phyloP scores from a whole-genome alignment of 2,888 invertebrate genomes.

The Parasteatoda lunata region DNA sequence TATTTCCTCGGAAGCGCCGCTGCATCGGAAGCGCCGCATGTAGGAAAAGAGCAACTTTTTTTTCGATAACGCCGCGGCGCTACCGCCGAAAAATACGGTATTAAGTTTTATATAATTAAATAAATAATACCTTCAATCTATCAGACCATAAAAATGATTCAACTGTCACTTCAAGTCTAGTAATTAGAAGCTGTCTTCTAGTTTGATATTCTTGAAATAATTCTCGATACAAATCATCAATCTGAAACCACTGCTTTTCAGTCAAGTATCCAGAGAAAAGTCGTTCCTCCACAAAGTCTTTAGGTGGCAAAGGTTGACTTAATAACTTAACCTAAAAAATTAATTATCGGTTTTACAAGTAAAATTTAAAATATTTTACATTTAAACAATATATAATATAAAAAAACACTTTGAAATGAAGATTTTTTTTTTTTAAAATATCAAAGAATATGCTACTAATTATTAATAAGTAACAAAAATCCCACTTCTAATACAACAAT shows the following conservation, averaged over 20 bases:
- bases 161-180: slow-evolving; percentile 94
- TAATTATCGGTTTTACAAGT: not conserved
- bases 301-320: slow-evolving; percentile 27
- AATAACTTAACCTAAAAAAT: slow-evolving; percentile 18
- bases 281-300: slow-evolving; percentile 79
- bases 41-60: too few species aligned
- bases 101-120: too few species aligned
- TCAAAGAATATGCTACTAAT: too few species aligned
- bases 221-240: slow-evolving; percentile 82
- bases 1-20: too few species aligned
- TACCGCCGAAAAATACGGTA: too few species aligned
- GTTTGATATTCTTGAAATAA: slow-evolving; percentile 87
- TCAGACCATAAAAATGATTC: slow-evolving; percentile 88
- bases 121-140: slow-evolving; percentile 78
- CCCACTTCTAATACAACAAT: too few species aligned
- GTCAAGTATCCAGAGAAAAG: slow-evolving; percentile 83
- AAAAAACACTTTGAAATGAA: too few species aligned
- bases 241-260: slow-evolving; percentile 86
- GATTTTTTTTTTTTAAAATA: too few species aligned
- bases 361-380: not conserved
- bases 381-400: too few species aligned
- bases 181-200: slow-evolving; percentile 89
- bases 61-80: too few species aligned
- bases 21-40: too few species aligned
- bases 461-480: too few species aligned